Evolutionary conservation across 2,888 invertebrate species (phyloP).

Genomic region (Nephrotoma guestfalica): DNA sequence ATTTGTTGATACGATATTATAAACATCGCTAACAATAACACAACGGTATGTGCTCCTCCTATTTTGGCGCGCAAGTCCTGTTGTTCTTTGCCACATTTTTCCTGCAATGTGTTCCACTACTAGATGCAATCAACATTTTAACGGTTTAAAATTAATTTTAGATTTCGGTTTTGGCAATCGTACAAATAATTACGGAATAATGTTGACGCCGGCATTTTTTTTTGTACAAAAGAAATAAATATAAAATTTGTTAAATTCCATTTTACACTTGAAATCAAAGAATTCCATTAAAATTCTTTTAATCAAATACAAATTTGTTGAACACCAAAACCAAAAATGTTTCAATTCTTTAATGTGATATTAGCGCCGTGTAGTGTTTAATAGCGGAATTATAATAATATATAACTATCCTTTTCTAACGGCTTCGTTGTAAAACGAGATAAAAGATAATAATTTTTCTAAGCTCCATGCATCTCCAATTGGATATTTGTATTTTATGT

Average conservation of each 20-base stretch:
- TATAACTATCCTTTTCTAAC: not conserved
- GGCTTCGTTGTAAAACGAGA: not conserved
- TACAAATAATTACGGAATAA: not conserved
- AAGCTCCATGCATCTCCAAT: not conserved
- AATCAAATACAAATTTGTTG: not conserved
- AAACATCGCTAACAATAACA: not conserved
- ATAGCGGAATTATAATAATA: not conserved
- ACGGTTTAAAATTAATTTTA: not conserved
- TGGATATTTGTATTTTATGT: not conserved
- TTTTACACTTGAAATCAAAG: not conserved
- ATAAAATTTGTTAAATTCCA: not conserved
- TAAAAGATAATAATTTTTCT: not conserved
- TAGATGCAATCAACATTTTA: not conserved
- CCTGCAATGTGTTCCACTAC: not conserved
- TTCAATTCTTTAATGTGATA: not conserved
- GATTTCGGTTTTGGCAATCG: not conserved
- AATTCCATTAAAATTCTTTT: not conserved
- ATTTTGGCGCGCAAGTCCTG: slow-evolving; percentile 3
- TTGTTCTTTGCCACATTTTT: not conserved
- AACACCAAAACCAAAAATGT: not conserved
- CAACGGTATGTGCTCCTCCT: not conserved
- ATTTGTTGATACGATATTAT: not conserved
- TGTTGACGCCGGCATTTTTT: not conserved
- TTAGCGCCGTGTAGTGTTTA: not conserved
- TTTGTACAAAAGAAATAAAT: not conserved